These are phyloP conservation scores for Phoxinus dragarum DNA, from an alignment of 2,797 vertebrate genomes.

Conservation along the genomic window DNA sequence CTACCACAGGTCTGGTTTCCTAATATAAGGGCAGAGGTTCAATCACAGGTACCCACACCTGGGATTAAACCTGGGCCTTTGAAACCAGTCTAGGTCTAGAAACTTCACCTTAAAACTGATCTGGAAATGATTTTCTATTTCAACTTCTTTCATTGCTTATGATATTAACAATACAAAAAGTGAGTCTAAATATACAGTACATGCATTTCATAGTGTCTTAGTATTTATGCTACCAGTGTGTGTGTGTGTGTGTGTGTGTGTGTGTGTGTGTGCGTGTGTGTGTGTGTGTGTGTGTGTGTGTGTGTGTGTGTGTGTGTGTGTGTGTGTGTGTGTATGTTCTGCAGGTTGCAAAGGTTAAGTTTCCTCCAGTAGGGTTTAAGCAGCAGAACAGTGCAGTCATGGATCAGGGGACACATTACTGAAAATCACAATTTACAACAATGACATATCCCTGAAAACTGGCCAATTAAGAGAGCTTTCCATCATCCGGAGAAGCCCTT, in stretches of 20 bases:
- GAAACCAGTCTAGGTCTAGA: too few relatives aligned
- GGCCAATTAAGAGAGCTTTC: conserved; percentile 76
- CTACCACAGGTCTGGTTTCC: background rate
- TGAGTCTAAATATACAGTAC: background rate
- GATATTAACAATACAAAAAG: background rate
- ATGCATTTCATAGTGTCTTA: too few relatives aligned
- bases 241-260: too few relatives aligned
- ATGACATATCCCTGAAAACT: conserved; percentile 70
- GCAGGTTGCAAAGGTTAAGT: background rate
- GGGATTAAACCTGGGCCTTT: too few relatives aligned
- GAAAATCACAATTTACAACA: conserved; percentile 75
- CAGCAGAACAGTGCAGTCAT: conserved; percentile 55
- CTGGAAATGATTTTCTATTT: background rate
- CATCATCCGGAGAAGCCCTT: conserved; percentile 75
- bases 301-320: too few relatives aligned
- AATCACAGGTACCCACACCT: background rate
- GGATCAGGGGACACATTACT: conserved; percentile 76
- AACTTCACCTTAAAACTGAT: too few relatives aligned
- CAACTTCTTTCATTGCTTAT: too few relatives aligned
- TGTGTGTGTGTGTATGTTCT: background rate
- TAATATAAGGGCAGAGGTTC: background rate
- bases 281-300: too few relatives aligned
- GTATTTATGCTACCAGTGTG: background rate
- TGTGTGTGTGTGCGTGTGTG: too few relatives aligned
- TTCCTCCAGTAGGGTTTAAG: background rate